Conservation (phyloP, 2,797 vertebrate genomes). For the Diceros bicornis region DNA sequence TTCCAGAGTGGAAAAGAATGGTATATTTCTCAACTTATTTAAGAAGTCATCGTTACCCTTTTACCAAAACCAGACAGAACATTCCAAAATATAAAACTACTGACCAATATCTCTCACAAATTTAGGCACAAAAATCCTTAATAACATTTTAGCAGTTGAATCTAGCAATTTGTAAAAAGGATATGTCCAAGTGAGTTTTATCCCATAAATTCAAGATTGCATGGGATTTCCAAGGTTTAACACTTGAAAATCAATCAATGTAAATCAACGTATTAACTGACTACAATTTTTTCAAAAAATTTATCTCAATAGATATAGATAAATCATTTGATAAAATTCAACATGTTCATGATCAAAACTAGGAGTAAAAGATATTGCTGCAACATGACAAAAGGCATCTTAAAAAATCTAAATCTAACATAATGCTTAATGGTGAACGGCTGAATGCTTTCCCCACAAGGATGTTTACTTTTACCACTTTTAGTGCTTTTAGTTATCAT, state of each 20-base stretch:
- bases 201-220: background rate
- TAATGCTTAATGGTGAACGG: background rate
- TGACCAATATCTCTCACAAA: background rate
- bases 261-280: background rate
- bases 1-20: background rate
- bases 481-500: background rate
- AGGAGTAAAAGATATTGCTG: background rate
- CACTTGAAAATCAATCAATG: background rate
- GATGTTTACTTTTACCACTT: background rate
- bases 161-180: background rate
- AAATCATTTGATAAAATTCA: background rate
- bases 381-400: background rate
- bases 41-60: background rate
- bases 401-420: background rate
- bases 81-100: background rate
- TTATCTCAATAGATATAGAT: background rate
- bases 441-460: background rate
- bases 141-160: background rate
- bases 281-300: background rate
- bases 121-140: background rate
- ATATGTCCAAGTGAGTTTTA: background rate
- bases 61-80: background rate
- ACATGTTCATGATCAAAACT: background rate
- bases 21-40: background rate
- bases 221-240: background rate